phyloP scores from a whole-genome alignment of 2,113 vertebrate genomes.

The Probosciger aterrimus region DNA sequence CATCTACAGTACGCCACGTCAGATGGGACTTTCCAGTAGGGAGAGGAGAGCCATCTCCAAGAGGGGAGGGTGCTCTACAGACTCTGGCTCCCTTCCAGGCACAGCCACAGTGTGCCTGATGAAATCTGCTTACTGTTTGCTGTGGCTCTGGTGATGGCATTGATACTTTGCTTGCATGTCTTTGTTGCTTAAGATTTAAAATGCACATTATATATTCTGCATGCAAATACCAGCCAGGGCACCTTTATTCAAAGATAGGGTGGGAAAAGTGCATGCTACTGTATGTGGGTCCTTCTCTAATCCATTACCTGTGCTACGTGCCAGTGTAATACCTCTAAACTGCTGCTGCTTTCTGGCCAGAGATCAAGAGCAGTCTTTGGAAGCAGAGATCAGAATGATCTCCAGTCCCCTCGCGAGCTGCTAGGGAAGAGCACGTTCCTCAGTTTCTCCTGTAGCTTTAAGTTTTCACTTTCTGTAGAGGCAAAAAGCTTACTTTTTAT shows the following conservation, averaged over 20 bases:
- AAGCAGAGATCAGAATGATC: background rate
- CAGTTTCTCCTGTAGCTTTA: background rate
- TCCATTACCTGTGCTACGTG: background rate
- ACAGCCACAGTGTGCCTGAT: constrained; percentile 51
- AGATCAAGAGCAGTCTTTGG: constrained; percentile 5
- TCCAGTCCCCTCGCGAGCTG: background rate
- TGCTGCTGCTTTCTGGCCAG: constrained; percentile 18
- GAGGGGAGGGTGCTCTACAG: constrained; percentile 63
- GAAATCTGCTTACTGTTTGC: constrained; percentile 61
- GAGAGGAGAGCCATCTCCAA: constrained; percentile 72
- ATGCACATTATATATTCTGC: constrained; percentile 31
- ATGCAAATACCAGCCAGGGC: constrained; percentile 22
- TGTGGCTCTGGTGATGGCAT: constrained; percentile 60
- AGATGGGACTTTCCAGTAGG: constrained; percentile 82
- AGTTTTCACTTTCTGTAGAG: background rate
- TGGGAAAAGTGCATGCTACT: constrained; percentile 67
- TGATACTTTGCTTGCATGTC: constrained; percentile 60
- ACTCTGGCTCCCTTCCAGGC: constrained; percentile 67
- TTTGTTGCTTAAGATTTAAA: constrained; percentile 50
- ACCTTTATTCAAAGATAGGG: background rate
- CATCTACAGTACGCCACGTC: constrained; percentile 81
- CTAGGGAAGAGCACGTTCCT: background rate
- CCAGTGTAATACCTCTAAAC: background rate
- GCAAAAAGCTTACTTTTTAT: background rate
- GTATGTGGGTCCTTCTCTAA: constrained; percentile 41